These are phyloP conservation scores for Caiman crocodilus DNA, from an alignment of 2,797 vertebrate species.

Conservation along the genomic window DNA sequence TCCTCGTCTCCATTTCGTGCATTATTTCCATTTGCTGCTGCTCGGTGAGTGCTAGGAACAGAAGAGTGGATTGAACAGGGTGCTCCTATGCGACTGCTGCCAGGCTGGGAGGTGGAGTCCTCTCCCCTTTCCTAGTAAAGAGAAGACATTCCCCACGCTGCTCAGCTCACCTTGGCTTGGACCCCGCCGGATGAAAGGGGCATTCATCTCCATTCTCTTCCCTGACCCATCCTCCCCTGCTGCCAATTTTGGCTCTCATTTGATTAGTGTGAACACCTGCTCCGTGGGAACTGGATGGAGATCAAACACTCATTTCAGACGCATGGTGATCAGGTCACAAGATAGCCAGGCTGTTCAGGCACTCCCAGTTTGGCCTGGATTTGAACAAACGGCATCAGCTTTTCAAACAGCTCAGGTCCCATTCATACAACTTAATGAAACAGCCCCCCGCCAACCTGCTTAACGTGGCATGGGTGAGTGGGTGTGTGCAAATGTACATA, in stretches of 20 bases:
- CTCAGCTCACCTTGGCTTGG: not conserved
- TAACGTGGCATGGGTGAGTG: not conserved
- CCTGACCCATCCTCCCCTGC: not conserved
- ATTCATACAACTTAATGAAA: not conserved
- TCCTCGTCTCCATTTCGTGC: not conserved
- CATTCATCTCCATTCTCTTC: not conserved
- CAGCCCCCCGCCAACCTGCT: not conserved
- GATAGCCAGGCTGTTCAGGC: not conserved
- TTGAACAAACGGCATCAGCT: not conserved
- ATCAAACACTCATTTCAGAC: constrained; percentile 5
- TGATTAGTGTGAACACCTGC: not conserved
- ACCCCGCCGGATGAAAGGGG: not conserved
- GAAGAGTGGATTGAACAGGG: not conserved
- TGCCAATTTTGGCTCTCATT: constrained; percentile 9
- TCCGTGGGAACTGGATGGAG: not conserved
- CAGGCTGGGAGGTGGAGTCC: not conserved
- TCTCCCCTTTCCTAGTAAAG: not conserved
- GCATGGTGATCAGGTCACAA: not conserved
- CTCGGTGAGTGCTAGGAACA: not conserved
- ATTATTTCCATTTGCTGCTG: not conserved
- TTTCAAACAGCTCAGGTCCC: not conserved
- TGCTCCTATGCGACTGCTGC: not conserved
- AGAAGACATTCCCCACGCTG: not conserved
- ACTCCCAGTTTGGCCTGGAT: not conserved
- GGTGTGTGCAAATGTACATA: not conserved